Evolutionary conservation across 2,888 invertebrate genomes (phyloP), one percentile per base, ranked within the genome.

Genomic region (Lepas anatifera): DNA sequence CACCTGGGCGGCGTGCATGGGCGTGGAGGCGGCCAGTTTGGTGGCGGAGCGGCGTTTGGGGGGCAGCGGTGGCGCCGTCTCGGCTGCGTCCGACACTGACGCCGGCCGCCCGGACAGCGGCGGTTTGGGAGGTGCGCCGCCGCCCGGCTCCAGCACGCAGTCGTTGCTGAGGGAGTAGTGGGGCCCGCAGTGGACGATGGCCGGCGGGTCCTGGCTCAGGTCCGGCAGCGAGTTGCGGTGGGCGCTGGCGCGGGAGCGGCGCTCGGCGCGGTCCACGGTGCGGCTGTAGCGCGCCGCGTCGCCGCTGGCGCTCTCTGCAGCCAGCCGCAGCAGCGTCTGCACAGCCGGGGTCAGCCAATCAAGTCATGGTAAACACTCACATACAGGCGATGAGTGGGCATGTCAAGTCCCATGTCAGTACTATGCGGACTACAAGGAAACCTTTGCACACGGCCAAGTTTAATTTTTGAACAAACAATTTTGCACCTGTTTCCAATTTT

Each of bases 41-140:
- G 58, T n/a, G n/a, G n/a, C n/a, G 58, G 58, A 58, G 58, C 58
- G 58, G 25, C 58, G 58, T 29, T 58, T 58, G 58, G 58, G 58
- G 22, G 58, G 58, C 58, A 58, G 35, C 58, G 58, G 58, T 22
- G 58, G 58, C 58, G 58, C 58, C 22, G 58, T 2, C 32, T 58
- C 58, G 22, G 58, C 22, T 22, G 58, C 35, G 58, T 58, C 58
- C 22, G 58, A 58, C 16, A 58, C 25, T 10, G 58, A 58, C 0
- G 58, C 58, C 35, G 58, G 58, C 58, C 58, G 58, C 32, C 58
- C 58, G 22, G 58, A 35, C 58, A 58, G 35, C 58, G 58, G 58
- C 22, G 58, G 58, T 22, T 58, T 58, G 58, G 58, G 22, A 32
- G 58, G 58, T 22, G 41, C 10, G 2, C 41, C 41, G 41, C 35